phyloP scores from a whole-genome alignment of 2,797 vertebrate genomes.

The Pteropus rufus region DNA sequence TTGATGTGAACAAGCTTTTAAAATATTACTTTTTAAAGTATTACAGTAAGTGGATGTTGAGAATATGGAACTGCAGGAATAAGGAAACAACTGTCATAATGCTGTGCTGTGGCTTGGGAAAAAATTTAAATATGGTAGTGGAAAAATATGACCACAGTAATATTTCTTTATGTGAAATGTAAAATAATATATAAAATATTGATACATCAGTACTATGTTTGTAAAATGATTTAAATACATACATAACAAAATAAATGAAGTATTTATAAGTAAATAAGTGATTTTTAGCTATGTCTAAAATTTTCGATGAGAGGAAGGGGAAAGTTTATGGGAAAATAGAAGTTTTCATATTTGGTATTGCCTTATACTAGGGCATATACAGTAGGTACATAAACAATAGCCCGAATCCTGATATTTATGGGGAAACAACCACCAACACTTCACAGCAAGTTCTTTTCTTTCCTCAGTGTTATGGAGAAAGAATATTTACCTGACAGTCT shows the following conservation, averaged over 20 bases:
- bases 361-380: not conserved
- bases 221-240: not conserved
- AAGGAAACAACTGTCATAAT: not conserved
- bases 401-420: not conserved
- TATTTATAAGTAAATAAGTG: not conserved
- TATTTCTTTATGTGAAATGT: not conserved
- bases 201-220: not conserved
- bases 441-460: not conserved
- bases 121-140: not conserved
- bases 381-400: not conserved
- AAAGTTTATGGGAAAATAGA: not conserved
- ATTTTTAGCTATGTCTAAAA: not conserved
- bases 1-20: constrained; percentile 27
- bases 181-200: not conserved
- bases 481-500: not conserved
- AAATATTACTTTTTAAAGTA: not conserved
- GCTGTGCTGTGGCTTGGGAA: not conserved
- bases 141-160: not conserved
- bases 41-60: not conserved
- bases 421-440: not conserved
- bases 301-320: not conserved
- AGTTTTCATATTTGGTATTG: not conserved
- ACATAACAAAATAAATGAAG: not conserved
- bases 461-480: not conserved
- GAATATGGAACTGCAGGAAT: not conserved